Evolutionary conservation across 2,797 vertebrate species (phyloP), one percentile per base, ranked within the genome.

Genomic region (Anguilla anguilla): DNA sequence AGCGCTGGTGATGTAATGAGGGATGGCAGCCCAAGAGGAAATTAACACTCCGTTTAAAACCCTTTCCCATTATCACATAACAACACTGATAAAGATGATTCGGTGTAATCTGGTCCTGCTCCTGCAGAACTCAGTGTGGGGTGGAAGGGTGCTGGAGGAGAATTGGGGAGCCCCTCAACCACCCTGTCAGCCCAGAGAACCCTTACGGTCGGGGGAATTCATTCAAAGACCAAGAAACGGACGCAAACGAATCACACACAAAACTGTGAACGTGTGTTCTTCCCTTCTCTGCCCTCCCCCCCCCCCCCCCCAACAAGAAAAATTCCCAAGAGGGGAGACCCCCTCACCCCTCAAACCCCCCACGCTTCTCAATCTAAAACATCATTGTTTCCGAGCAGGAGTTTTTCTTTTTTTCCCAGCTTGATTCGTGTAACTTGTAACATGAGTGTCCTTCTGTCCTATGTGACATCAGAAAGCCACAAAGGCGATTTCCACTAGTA

Each of bases 181-280:
- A 86, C 53, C 51, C 31, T 55, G 35, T 43, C 49, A 59, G 35
- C 59, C 49, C 72, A 15, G 85, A 51, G 61, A 86, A 74, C 59
- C 69, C 39, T 86, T 85, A 74, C 72, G 64, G 49, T 35, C 35
- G 35, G 35, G 90, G 85, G 87, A 90, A 90, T 92, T 92, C 92
- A 95, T 96, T 96, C 94, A 96, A 96, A 96, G 95, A 96, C 96
- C 96, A 96, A 91, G 95, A 95, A 95, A 95, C 96, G 96, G 95
- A 97, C 96, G 96, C 94, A 96, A 94, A 35, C 93, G 92, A 94
- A 94, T 95, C 94, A 93, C 88, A 88, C 92, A 92, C 91, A 83
- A 95, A 96, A 97, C 96, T 94, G 95, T 94, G 95, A 96, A 95
- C 96, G 96, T 35, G 35, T 35, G 35, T 35, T 35, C 35, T 35